Conservation (phyloP, 2,888 invertebrate genomes). For the Drosophila birchii region DNA sequence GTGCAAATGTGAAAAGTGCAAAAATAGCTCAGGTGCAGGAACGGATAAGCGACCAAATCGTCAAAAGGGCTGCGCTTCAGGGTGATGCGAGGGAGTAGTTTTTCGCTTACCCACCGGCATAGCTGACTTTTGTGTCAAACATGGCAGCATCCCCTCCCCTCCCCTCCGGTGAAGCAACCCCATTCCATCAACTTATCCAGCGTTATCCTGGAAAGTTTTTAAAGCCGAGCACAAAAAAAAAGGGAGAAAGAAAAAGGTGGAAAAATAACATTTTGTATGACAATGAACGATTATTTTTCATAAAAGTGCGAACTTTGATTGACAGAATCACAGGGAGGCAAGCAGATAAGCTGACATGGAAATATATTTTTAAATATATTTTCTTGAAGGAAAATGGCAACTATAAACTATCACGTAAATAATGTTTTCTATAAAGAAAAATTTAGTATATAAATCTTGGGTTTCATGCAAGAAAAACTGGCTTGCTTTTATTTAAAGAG, state of each 20-base stretch:
- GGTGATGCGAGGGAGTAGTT: constrained; percentile 5
- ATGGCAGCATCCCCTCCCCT: neutral
- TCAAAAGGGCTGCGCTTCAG: constrained; percentile 58
- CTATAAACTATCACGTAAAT: neutral
- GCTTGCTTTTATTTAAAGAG: neutral
- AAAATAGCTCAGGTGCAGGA: constrained; percentile 75
- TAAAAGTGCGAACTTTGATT: constrained; percentile 39
- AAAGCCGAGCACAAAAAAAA: constrained; percentile 9
- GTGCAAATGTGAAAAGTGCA: constrained; percentile 77
- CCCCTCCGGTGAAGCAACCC: constrained; percentile 8
- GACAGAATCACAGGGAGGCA: constrained; percentile 20
- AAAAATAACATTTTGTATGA: constrained; percentile 31
- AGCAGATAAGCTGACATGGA: constrained; percentile 16
- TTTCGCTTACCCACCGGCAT: constrained; percentile 5
- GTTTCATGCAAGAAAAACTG: neutral
- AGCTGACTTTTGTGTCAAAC: constrained; percentile 39
- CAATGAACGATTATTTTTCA: constrained; percentile 46
- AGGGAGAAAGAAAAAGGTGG: neutral
- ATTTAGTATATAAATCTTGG: neutral
- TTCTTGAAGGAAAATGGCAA: constrained; percentile 1
- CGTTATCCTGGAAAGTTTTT: constrained; percentile 33
- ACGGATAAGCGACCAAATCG: constrained; percentile 70
- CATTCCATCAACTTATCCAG: constrained; percentile 21
- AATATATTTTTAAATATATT: constrained; percentile 21
- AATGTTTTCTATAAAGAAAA: neutral